Evolutionary conservation across 2,797 vertebrate genomes (phyloP).

Genomic region (Vipera latastei): DNA sequence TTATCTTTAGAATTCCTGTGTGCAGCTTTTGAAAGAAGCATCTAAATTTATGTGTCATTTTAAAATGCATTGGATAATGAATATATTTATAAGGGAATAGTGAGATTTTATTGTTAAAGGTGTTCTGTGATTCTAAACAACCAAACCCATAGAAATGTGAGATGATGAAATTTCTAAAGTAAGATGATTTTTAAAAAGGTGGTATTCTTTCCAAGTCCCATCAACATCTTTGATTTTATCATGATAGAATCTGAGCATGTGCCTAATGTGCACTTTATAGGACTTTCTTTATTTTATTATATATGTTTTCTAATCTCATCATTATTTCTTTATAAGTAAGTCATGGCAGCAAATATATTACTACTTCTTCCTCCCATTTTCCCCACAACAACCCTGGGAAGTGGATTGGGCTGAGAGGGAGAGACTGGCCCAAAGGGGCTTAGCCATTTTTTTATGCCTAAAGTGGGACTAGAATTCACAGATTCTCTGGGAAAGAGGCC

Average conservation of each 20-base stretch:
- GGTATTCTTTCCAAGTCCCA: not conserved
- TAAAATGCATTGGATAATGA: not conserved
- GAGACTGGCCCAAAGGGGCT: not conserved
- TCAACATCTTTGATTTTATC: not conserved
- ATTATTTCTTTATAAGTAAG: not conserved
- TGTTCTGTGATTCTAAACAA: not conserved
- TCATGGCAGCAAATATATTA: not conserved
- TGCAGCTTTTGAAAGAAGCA: not conserved
- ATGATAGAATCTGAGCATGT: not conserved
- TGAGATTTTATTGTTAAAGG: not conserved
- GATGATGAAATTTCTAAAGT: not conserved
- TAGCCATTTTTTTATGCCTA: not conserved
- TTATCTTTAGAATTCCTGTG: not conserved
- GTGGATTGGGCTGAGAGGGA: not conserved
- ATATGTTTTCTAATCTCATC: not conserved
- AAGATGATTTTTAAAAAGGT: not conserved
- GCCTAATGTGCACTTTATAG: not conserved
- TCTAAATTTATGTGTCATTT: not conserved
- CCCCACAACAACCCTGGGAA: not conserved
- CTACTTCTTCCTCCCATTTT: not conserved
- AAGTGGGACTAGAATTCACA: not conserved
- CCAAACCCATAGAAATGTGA: not conserved
- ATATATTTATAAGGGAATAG: not conserved
- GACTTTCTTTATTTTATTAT: not conserved
- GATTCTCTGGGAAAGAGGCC: not conserved